Conservation (phyloP, 2,888 invertebrate genomes). For the Cephus pygmeus region DNA sequence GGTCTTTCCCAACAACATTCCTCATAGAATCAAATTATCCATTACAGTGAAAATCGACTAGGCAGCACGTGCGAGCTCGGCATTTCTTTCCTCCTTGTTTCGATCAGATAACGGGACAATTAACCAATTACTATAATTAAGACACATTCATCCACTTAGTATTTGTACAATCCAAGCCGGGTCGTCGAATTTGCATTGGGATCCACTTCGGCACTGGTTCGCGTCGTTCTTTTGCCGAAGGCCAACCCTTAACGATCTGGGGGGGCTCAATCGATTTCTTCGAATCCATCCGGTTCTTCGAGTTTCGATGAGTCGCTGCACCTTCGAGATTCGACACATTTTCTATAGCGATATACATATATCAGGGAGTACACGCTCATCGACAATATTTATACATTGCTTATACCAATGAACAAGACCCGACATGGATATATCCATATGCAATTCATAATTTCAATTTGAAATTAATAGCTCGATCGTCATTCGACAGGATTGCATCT, state of each 20-base stretch:
- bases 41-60: neutral
- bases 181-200: slow-evolving; percentile 55
- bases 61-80: neutral
- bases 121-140: slow-evolving; percentile 62
- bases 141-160: slow-evolving; percentile 55
- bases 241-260: slow-evolving; percentile 45
- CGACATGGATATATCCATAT: neutral
- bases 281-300: neutral
- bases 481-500: neutral
- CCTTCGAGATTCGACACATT: neutral
- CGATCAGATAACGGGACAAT: slow-evolving; percentile 54
- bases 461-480: neutral
- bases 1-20: neutral
- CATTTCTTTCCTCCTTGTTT: slow-evolving; percentile 11
- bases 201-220: slow-evolving; percentile 31
- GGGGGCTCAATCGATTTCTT: slow-evolving; percentile 42
- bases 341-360: neutral
- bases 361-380: neutral
- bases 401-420: neutral
- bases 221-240: slow-evolving; percentile 24
- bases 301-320: neutral
- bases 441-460: neutral
- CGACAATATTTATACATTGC: neutral
- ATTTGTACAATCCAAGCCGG: slow-evolving; percentile 47
- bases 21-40: neutral